Evolutionary conservation across 1,140 invertebrate species (phyloP), one percentile per base, ranked within the genome.

Genomic region (Adoxophyes honmai): DNA sequence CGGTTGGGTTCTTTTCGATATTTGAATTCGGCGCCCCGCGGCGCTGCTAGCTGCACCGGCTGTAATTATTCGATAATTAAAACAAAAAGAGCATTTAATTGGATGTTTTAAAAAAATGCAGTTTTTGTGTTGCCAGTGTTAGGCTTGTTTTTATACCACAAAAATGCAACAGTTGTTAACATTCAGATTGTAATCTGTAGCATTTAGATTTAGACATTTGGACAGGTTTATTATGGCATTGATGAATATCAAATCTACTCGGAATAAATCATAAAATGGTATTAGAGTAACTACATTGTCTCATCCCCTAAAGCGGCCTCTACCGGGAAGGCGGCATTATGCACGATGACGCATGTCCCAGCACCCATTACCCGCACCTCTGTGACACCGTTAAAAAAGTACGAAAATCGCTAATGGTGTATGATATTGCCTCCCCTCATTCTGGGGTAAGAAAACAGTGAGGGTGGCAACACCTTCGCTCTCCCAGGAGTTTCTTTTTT

Each of bases 371-470:
- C 18, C 44, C 10, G 21, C 15, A 11, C 34, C 80, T 78, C 64
- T 79, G 78, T 82, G 82, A 86, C 82, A 85, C 73, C 76, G 81
- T 88, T 88, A 88, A 88, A 83, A 88, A 88, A 82, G 73, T 77
- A 80, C 66, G 72, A 72, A 84, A 85, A 88, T 86, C 80, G 81
- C 75, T 86, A 88, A 88, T 88, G 85, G 85, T 85, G 83, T 85
- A 88, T 86, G 83, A 85, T 88, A 88, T 88, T 86, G 83, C 80
- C 75, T 81, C 85, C 82, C 85, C 75, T 82, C 63, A 76, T 75
- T 81, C 73, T 76, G 64, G 83, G 79, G 81, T 76, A 83, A 84
- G 76, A 80, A 82, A 78, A 81, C 73, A 74, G 70, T 72, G 64
- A 71, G 81, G 81, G 84, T 81, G 81, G 80, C 72, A 76, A 81